phyloP scores from a whole-genome alignment of 2,888 invertebrate species.

The Metalampra italica region DNA sequence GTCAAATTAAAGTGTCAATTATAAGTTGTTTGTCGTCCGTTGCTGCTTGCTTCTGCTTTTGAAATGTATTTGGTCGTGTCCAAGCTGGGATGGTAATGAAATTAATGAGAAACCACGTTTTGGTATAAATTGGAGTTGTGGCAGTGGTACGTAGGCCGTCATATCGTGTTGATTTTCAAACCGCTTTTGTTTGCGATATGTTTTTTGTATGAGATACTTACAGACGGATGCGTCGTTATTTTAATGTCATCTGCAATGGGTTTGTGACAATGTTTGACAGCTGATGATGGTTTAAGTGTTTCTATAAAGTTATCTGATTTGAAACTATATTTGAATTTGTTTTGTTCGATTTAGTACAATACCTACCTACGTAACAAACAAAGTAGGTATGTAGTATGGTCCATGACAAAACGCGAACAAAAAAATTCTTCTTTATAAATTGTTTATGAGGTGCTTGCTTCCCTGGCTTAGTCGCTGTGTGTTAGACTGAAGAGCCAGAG shows the following conservation, averaged over 20 bases:
- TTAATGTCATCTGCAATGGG: constrained; percentile 30
- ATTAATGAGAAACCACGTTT: neutral
- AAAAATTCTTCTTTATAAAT: too few species aligned
- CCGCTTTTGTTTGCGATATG: constrained; percentile 59
- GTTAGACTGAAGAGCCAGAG: too few species aligned
- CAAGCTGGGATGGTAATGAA: neutral
- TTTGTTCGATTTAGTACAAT: too few species aligned
- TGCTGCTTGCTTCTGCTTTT: constrained; percentile 23
- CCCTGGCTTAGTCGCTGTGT: too few species aligned
- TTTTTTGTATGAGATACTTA: constrained; percentile 40
- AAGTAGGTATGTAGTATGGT: too few species aligned
- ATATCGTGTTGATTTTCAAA: constrained; percentile 67
- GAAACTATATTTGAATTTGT: too few species aligned
- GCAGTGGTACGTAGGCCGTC: constrained; percentile 55
- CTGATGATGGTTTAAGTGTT: neutral
- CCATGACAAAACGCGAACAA: too few species aligned
- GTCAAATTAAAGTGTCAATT: constrained; percentile 45
- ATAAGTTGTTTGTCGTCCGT: constrained; percentile 30
- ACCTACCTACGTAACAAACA: too few species aligned
- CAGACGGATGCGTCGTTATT: constrained; percentile 25
- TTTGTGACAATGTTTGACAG: constrained; percentile 23
- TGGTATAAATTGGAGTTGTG: constrained; percentile 25
- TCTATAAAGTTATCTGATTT: neutral
- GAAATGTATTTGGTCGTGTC: constrained; percentile 13
- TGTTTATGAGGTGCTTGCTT: too few species aligned